phyloP scores from a whole-genome alignment of 2,888 invertebrate species.

The Macaria notata region DNA sequence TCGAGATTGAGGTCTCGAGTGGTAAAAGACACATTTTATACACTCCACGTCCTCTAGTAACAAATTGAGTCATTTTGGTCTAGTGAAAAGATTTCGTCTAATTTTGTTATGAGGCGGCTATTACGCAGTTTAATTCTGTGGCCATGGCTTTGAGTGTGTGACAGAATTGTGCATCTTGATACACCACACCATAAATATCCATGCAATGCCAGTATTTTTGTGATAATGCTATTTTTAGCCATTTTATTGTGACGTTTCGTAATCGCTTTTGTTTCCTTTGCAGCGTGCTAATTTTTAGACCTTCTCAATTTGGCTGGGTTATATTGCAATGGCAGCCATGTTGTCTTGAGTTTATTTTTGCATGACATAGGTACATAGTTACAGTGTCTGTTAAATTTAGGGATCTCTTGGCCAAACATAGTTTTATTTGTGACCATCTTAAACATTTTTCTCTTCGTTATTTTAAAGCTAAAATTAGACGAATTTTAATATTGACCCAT shows the following conservation, averaged over 20 bases:
- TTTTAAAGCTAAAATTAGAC: neutral
- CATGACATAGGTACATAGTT: constrained; percentile 37
- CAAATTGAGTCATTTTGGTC: constrained; percentile 13
- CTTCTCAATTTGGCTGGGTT: constrained; percentile 55
- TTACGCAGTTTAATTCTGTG: no score
- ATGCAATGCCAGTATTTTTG: neutral
- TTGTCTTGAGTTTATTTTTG: constrained; percentile 35
- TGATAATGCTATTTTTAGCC: constrained; percentile 15
- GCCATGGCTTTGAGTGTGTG: neutral
- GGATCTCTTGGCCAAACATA: no score
- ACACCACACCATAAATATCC: no score
- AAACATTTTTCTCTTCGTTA: no score
- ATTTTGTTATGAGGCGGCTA: no score
- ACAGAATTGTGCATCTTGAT: neutral
- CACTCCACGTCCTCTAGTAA: neutral
- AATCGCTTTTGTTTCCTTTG: constrained; percentile 16
- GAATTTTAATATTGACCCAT: neutral
- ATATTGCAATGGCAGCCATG: constrained; percentile 58
- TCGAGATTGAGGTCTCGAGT: constrained; percentile 39
- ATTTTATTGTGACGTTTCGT: constrained; percentile 12
- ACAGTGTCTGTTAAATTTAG: no score
- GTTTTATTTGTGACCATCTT: no score
- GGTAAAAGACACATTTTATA: constrained; percentile 31
- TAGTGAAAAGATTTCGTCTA: no score
- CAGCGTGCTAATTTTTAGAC: constrained; percentile 29